A percentile compares a stretch with the other conserved stretches of the same genome.
Conservation (phyloP, 2,113 vertebrate genomes). For the Elgaria multicarinata region DNA sequence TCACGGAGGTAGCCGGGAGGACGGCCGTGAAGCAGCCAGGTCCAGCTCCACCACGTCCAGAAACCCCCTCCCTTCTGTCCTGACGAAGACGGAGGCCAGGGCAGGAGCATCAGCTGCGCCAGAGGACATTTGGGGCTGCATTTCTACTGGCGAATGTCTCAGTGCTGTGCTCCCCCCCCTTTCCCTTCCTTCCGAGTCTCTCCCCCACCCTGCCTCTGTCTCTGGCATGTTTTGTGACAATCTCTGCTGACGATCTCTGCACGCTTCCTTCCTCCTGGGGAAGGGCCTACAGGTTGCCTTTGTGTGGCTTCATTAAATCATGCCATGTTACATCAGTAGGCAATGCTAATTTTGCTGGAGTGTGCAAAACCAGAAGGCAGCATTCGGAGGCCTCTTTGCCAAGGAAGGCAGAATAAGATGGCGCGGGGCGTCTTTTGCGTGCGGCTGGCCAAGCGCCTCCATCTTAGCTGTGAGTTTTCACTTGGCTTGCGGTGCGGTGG, state of each 20-base stretch:
- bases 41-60: neutral
- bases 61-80: no score
- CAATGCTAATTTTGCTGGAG: neutral
- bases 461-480: neutral
- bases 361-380: neutral
- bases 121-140: neutral
- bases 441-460: neutral
- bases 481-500: no score
- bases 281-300: neutral
- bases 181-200: neutral
- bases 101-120: neutral
- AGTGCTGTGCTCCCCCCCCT: neutral
- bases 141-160: neutral
- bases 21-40: neutral
- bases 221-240: neutral
- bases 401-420: neutral
- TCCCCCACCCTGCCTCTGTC: neutral
- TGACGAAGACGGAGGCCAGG: neutral
- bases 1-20: neutral
- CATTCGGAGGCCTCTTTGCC: neutral
- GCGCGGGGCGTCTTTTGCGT: neutral
- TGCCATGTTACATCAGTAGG: neutral
- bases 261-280: neutral
- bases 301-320: neutral
- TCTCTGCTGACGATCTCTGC: neutral